Percentiles rank a stretch among this genome's conserved stretches.
phyloP scores from a whole-genome alignment of 2,113 vertebrate genomes.

The Solenodon paradoxus region DNA sequence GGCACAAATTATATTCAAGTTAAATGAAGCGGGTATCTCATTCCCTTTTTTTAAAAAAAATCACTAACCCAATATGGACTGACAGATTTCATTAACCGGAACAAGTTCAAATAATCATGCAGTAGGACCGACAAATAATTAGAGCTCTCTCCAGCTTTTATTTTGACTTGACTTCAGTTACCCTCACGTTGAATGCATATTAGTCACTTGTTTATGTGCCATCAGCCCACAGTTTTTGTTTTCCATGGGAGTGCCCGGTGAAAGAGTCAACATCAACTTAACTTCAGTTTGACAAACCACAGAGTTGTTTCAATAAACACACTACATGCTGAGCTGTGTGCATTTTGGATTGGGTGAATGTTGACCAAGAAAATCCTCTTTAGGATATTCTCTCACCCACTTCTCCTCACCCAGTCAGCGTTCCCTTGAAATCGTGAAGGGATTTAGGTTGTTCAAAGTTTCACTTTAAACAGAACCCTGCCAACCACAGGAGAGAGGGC shows the following conservation, averaged over 20 bases:
- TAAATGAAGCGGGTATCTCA: neutral
- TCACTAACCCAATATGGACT: neutral
- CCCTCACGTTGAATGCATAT: neutral
- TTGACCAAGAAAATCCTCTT: neutral
- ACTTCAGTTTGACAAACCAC: constrained; percentile 14
- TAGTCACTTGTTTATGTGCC: neutral
- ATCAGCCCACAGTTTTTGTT: neutral
- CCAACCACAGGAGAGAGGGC: neutral
- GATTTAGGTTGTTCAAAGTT: neutral
- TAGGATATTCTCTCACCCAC: neutral
- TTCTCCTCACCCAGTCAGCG: neutral
- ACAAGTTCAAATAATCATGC: constrained; percentile 49
- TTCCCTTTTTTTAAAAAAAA: constrained; percentile 21
- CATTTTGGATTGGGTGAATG: neutral
- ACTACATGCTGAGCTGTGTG: neutral
- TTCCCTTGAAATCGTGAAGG: neutral
- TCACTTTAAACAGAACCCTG: neutral
- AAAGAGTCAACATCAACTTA: constrained; percentile 12
- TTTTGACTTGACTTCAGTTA: neutral
- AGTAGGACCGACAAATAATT: constrained; percentile 38
- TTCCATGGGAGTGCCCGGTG: neutral
- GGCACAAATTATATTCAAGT: constrained; percentile 14
- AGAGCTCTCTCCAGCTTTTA: constrained; percentile 43
- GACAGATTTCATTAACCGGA: constrained; percentile 40
- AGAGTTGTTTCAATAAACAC: constrained; percentile 36